Percentiles rank a stretch among this genome's conserved stretches.
Conservation (phyloP, 2,113 vertebrate species). For the Bufo bufo region DNA sequence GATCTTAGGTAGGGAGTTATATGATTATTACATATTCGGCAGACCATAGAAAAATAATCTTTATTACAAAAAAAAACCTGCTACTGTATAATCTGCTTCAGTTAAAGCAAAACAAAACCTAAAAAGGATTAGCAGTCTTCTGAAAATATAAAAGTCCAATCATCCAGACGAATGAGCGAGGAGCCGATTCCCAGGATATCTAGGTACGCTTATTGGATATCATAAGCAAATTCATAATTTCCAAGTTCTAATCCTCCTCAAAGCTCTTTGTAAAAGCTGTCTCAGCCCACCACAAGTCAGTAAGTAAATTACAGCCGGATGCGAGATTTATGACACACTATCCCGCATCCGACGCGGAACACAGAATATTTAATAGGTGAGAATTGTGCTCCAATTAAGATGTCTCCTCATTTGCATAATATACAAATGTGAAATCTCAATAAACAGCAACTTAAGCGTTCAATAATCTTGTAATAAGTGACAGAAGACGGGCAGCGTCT, state of each 20-base stretch:
- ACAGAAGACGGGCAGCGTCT: neutral
- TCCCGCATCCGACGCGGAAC: slow-evolving; percentile 8
- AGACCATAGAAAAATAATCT: neutral
- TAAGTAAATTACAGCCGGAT: slow-evolving; percentile 2
- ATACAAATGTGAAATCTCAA: neutral
- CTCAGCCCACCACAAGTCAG: neutral
- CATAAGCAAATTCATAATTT: slow-evolving; percentile 28
- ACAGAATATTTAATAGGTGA: slow-evolving; percentile 31
- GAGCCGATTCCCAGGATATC: neutral
- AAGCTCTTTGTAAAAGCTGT: neutral
- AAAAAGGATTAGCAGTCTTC: slow-evolving; percentile 1
- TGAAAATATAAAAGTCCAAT: neutral
- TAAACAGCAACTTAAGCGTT: slow-evolving; percentile 5
- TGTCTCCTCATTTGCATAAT: neutral
- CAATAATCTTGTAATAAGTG: neutral
- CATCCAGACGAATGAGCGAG: neutral
- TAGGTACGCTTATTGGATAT: slow-evolving; percentile 17
- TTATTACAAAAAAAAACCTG: neutral
- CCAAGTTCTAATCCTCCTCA: neutral
- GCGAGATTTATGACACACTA: slow-evolving; percentile 23
- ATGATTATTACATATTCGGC: neutral
- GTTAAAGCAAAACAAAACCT: neutral
- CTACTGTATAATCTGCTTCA: neutral
- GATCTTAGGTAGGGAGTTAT: no score
- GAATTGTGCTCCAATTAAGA: slow-evolving; percentile 26